Base-by-base conservation (phyloP, 2,797 vertebrate genomes). In the Girardinus metallicus region DNA sequence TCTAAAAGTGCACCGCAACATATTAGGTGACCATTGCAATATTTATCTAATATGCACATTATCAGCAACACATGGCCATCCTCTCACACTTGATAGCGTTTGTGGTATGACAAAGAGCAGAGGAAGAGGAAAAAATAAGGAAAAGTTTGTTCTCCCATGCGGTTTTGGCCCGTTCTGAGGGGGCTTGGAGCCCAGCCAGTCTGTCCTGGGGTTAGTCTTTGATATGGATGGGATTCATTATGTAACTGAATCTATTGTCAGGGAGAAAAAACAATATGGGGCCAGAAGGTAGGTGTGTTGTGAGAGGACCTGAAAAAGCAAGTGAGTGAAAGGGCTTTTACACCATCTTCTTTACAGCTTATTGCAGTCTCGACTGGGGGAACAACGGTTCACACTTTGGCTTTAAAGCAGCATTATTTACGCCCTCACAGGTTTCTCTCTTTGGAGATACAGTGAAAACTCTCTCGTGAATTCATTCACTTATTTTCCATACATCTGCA, bases 241-340 rank as follows among this genome's bases (percentile, higher is more conserved):
- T 95, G 95, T 93, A 95, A 95, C 94, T 84, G 86, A 92, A 92
- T 95, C 94, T 94, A 94, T 95, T 96, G 94, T 95, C 90, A 89
- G 75, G 43, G 43, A 88, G 83, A 91, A 89, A 87, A 91, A 93
- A 94, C 91, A 94, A 94, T 93, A 86, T 81, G 83, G 86, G 88
- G 87, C 86, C 88, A 71, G 84, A 41, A 80, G 78, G 78, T 81
- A 86, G 87, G 85, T 89, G 89, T 77, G 85, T 70, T 77, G 74
- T 80, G 73, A 44, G 55, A 84, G 57, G 86, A 84, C 71, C 77
- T 80, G 79, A 29, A 84, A 90, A 84, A 77, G 57, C 66, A 62
- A 84, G 51, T 62, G 76, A 83, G 53, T 75, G 5, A 83, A 78
- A 36, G 70, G 72, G 51, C 74, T 83, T 84, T 78, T 78, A 78